phyloP scores from a whole-genome alignment of 1,140 invertebrate genomes.

The Andrena cerasifolii region DNA sequence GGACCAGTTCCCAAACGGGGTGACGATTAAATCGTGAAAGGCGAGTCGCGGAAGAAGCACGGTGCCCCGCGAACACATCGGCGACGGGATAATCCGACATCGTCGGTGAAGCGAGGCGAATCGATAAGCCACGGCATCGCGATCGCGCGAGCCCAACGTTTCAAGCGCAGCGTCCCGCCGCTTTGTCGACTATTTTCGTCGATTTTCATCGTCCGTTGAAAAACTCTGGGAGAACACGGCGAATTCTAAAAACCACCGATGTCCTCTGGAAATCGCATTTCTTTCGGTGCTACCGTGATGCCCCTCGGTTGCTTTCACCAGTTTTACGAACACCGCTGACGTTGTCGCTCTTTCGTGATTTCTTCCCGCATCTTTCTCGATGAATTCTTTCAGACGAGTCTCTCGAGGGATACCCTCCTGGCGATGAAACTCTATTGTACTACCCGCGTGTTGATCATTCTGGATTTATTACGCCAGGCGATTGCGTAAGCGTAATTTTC shows the following conservation, averaged over 20 bases:
- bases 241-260: neutral
- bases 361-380: no score
- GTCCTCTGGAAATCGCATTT: neutral
- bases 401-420: no score
- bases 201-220: conserved; percentile 4
- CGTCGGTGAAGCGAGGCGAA: conserved; percentile 58
- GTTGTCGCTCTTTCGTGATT: neutral
- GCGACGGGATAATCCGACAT: conserved; percentile 62
- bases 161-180: conserved; percentile 17
- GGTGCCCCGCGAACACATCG: conserved; percentile 63
- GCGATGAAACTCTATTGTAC: no score
- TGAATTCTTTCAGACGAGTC: no score
- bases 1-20: no score
- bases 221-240: conserved; percentile 31
- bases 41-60: no score
- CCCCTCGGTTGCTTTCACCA: neutral
- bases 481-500: conserved; percentile 2
- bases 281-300: conserved; percentile 1
- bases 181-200: conserved; percentile 39
- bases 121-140: conserved; percentile 60
- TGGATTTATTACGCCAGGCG: no score
- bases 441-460: no score
- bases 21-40: no score
- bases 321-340: no score
- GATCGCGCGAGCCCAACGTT: conserved; percentile 40